Percentiles rank a stretch among this genome's conserved stretches.
These are phyloP conservation scores for Polyommatus icarus DNA, from an alignment of 2,888 invertebrate genomes.

Conservation along the genomic window DNA sequence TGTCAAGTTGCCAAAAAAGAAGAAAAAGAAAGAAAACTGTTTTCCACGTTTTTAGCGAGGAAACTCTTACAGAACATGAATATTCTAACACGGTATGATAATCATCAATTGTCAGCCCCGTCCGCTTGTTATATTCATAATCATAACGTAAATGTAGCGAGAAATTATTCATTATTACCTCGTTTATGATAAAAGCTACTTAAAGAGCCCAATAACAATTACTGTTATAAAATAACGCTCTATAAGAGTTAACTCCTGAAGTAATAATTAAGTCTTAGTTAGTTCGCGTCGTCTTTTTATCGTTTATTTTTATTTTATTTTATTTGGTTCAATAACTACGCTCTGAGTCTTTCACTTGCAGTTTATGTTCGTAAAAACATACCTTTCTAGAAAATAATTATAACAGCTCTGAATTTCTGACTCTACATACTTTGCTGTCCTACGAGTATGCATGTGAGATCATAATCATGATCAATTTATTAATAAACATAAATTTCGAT, in stretches of 20 bases:
- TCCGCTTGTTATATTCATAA: conserved; percentile 3
- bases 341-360: not conserved
- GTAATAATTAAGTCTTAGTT: not conserved
- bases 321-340: conserved; percentile 8
- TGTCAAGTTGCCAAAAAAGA: too few relatives aligned
- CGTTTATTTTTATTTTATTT: too few relatives aligned
- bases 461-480: too few relatives aligned
- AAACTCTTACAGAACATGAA: conserved; percentile 11
- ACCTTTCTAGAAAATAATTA: not conserved
- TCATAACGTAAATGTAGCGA: conserved; percentile 5
- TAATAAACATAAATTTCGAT: not conserved
- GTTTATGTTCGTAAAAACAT: not conserved
- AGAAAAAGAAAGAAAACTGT: too few relatives aligned
- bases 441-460: too few relatives aligned
- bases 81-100: not conserved
- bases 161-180: conserved; percentile 4
- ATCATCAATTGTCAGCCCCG: not conserved
- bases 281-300: conserved; percentile 5
- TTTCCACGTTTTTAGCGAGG: not conserved
- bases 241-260: not conserved
- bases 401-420: too few relatives aligned
- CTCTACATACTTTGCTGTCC: too few relatives aligned
- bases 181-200: conserved; percentile 18
- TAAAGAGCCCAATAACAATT: conserved; percentile 2
- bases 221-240: conserved; percentile 2